These are phyloP conservation scores for Amphimedon queenslandica DNA, from an alignment of 37 sponge, comb jelly and placozoan genomes.

Conservation along the genomic window DNA sequence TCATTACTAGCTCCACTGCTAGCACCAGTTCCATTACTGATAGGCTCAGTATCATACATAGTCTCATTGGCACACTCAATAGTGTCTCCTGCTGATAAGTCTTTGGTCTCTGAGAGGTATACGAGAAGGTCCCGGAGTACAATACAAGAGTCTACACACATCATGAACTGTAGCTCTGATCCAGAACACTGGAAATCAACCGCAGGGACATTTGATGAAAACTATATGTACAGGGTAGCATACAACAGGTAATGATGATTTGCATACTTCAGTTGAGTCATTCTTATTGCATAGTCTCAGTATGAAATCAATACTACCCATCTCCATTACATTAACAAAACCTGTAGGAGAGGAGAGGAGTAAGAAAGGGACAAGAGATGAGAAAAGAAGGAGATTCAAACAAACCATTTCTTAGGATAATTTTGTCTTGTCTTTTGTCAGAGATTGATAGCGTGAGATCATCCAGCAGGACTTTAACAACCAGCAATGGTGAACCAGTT, in stretches of 20 bases:
- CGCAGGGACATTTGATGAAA: constrained; percentile 40
- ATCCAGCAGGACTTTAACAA: constrained; percentile 58
- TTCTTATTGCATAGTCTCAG: constrained; percentile 51
- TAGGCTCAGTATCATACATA: too few relatives aligned
- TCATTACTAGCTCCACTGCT: too few relatives aligned
- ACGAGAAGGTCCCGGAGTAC: constrained; percentile 82
- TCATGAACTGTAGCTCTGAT: constrained; percentile 61
- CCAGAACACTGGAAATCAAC: constrained; percentile 69
- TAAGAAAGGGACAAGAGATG: too few relatives aligned
- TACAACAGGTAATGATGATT: not conserved
- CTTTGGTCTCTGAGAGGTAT: constrained; percentile 66
- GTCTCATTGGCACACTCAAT: too few relatives aligned
- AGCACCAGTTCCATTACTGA: too few relatives aligned
- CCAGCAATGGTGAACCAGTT: constrained; percentile 54
- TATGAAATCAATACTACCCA: constrained; percentile 60
- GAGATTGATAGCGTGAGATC: constrained; percentile 37
- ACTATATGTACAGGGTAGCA: constrained; percentile 5
- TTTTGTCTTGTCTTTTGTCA: not conserved
- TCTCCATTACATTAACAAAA: constrained; percentile 82
- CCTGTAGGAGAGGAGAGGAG: constrained; percentile 25
- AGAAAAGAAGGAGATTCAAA: not conserved
- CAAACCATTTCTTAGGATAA: constrained; percentile 5
- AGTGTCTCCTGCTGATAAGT: too few relatives aligned
- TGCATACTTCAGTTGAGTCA: not conserved
- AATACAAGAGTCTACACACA: constrained; percentile 88